Evolutionary conservation across 2,797 vertebrate genomes (phyloP).

Genomic region (Urophycis tenuis): DNA sequence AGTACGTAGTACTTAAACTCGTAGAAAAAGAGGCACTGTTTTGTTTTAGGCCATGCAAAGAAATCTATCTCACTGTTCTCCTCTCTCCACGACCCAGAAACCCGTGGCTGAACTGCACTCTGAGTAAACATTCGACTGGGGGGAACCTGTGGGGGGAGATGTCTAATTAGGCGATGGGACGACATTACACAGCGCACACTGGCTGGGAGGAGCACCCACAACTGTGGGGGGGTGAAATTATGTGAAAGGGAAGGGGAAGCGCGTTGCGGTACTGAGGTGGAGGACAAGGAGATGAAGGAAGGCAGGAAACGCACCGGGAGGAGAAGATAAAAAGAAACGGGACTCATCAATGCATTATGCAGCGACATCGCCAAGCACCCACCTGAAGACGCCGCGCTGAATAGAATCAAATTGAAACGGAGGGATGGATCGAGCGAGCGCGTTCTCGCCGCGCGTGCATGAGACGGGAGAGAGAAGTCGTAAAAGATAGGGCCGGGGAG

Average conservation of each 20-base stretch:
- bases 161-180: constrained; percentile 65
- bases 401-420: background rate
- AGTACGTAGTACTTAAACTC: background rate
- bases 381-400: background rate
- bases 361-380: background rate
- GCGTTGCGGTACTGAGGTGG: constrained; percentile 13
- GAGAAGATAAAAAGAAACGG: constrained; percentile 44
- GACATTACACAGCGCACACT: constrained; percentile 31
- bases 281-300: constrained; percentile 29
- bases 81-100: constrained; percentile 58
- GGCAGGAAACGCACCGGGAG: constrained; percentile 25
- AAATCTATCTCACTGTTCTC: constrained; percentile 19
- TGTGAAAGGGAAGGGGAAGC: constrained; percentile 27
- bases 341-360: constrained; percentile 52
- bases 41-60: background rate
- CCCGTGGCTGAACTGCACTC: constrained; percentile 55
- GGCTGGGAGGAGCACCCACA: constrained; percentile 22
- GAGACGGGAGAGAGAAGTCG: background rate
- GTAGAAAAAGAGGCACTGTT: background rate
- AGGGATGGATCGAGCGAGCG: background rate
- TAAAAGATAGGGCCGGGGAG: background rate
- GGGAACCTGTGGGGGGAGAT: constrained; percentile 51
- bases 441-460: background rate
- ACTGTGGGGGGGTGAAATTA: constrained; percentile 22
- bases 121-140: constrained; percentile 55